Evolutionary conservation across 2,113 vertebrate genomes (phyloP).

Genomic region (Morone chrysops): DNA sequence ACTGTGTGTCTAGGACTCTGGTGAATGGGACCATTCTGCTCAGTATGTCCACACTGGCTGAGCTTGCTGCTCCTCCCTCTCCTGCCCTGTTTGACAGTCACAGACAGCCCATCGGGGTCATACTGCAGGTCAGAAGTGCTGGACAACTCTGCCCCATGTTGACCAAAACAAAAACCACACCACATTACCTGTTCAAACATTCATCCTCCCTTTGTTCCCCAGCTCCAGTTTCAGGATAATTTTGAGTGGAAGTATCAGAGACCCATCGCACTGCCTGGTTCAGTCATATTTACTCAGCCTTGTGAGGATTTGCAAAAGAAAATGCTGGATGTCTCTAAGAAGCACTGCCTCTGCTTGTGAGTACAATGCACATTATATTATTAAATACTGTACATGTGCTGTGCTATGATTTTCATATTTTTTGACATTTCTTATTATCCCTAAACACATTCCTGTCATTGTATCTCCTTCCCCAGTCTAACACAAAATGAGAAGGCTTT

Average conservation of each 20-base stretch:
- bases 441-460: not conserved
- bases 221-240: constrained; percentile 77
- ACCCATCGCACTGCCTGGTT: constrained; percentile 62
- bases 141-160: constrained; percentile 29
- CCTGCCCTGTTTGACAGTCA: constrained; percentile 78
- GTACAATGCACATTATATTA: constrained; percentile 22
- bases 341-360: constrained; percentile 81
- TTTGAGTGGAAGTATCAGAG: constrained; percentile 73
- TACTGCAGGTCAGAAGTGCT: constrained; percentile 75
- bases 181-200: not conserved
- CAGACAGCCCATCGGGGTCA: constrained; percentile 73
- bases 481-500: constrained; percentile 87
- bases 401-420: not conserved
- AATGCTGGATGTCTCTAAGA: constrained; percentile 75
- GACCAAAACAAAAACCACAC: not conserved
- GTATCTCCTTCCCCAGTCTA: constrained; percentile 76
- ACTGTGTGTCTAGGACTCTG: constrained; percentile 68
- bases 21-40: constrained; percentile 77
- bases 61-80: constrained; percentile 50
- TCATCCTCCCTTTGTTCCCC: not conserved
- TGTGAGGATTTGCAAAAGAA: constrained; percentile 76
- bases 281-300: constrained; percentile 50
- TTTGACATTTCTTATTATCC: not conserved
- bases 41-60: constrained; percentile 71
- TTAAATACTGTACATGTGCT: not conserved